Evolutionary conservation across 2,797 vertebrate genomes (phyloP).

Genomic region (Acrossocheilus fasciatus): DNA sequence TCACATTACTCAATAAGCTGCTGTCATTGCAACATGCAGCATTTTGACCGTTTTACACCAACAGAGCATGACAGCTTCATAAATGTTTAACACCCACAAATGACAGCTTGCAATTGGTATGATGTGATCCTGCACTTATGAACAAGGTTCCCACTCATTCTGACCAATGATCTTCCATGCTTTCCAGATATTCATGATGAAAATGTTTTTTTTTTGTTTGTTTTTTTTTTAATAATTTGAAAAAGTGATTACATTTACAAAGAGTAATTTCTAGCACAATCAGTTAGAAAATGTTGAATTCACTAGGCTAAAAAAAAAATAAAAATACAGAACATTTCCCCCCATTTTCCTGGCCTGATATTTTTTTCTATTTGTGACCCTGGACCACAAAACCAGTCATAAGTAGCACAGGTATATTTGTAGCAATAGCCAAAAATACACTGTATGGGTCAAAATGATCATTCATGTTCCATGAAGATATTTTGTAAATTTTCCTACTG

Average conservation of each 20-base stretch:
- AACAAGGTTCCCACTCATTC: neutral
- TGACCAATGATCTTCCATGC: neutral
- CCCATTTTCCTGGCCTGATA: neutral
- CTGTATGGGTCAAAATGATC: too few relatives aligned
- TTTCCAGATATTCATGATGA: neutral
- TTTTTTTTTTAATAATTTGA: neutral
- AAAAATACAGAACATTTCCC: neutral
- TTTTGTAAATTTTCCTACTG: too few relatives aligned
- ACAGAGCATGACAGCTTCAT: constrained; percentile 15
- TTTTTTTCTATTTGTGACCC: neutral
- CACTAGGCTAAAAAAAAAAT: neutral
- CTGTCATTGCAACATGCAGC: constrained; percentile 16
- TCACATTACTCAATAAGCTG: constrained; percentile 26
- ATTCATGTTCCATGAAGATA: too few relatives aligned
- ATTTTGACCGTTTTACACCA: constrained; percentile 1
- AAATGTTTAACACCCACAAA: constrained; percentile 12
- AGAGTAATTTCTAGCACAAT: neutral
- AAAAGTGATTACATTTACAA: neutral
- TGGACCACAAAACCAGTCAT: neutral
- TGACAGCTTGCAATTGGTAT: neutral
- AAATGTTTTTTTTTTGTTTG: too few relatives aligned
- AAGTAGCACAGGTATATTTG: neutral
- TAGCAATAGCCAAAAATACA: too few relatives aligned
- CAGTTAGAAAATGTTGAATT: neutral
- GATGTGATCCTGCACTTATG: too few relatives aligned